These are phyloP conservation scores for Rhinoraja longicauda DNA, from an alignment of 2,797 vertebrate species.

Conservation along the genomic window DNA sequence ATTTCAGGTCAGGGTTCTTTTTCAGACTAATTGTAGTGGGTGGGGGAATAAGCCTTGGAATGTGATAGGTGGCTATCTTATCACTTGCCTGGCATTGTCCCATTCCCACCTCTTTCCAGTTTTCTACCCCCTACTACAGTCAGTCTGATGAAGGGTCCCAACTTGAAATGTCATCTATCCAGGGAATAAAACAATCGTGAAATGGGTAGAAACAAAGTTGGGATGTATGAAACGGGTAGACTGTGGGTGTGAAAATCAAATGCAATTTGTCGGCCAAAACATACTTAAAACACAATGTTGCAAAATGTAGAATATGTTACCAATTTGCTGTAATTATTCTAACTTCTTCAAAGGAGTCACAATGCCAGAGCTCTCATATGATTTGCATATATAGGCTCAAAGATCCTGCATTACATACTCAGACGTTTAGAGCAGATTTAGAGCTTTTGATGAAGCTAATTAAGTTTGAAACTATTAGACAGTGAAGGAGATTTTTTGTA, in stretches of 20 bases:
- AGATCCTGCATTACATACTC: neutral
- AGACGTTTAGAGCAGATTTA: neutral
- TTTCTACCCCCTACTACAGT: too few relatives aligned
- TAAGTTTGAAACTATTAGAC: neutral
- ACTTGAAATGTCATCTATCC: neutral
- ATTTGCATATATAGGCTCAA: neutral
- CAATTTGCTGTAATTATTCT: neutral
- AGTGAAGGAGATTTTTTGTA: neutral
- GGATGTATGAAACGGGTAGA: neutral
- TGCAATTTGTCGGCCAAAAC: neutral
- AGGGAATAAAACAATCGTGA: too few relatives aligned
- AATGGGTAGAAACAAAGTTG: neutral
- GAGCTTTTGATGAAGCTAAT: neutral
- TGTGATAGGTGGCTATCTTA: too few relatives aligned
- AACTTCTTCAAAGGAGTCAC: neutral
- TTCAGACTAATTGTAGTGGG: too few relatives aligned
- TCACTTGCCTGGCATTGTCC: too few relatives aligned
- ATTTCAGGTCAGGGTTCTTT: too few relatives aligned
- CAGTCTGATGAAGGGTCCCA: too few relatives aligned
- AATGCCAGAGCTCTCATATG: neutral
- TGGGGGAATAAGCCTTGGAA: too few relatives aligned
- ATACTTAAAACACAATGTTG: neutral
- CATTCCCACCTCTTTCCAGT: too few relatives aligned
- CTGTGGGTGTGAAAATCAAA: neutral
- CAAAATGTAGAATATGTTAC: neutral